Evolutionary conservation across 2,888 invertebrate genomes (phyloP).

Genomic region (Hecatera dysodea): DNA sequence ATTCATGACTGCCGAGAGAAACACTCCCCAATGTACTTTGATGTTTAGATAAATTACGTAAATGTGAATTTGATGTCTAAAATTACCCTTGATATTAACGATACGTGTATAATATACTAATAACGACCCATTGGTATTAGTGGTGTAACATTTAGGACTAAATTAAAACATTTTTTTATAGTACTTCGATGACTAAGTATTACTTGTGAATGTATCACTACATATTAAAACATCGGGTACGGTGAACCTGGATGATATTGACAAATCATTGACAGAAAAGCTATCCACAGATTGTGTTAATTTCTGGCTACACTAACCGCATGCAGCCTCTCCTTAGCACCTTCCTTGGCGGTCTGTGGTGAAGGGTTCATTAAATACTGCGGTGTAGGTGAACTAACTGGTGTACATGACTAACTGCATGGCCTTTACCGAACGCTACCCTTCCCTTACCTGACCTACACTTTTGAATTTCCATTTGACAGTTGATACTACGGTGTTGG

Average conservation of each 20-base stretch:
- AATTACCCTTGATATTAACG: conserved; percentile 72
- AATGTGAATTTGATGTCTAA: conserved; percentile 84
- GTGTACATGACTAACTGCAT: conserved; percentile 77
- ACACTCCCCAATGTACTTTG: conserved; percentile 76
- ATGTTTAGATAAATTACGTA: conserved; percentile 77
- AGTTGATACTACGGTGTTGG: conserved; percentile 73
- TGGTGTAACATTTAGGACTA: conserved; percentile 60
- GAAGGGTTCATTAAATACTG: conserved; percentile 48
- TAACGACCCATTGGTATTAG: conserved; percentile 72
- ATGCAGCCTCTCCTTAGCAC: conserved; percentile 80
- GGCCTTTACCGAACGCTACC: conserved; percentile 74
- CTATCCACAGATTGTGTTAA: conserved; percentile 74
- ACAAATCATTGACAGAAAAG: conserved; percentile 30
- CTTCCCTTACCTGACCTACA: conserved; percentile 71
- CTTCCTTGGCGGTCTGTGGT: conserved; percentile 81
- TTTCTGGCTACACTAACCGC: conserved; percentile 75
- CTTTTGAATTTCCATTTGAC: conserved; percentile 18
- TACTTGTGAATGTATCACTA: conserved; percentile 46
- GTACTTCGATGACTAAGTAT: conserved; percentile 55
- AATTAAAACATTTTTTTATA: conserved; percentile 49
- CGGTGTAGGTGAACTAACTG: conserved; percentile 76
- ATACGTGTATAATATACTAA: conserved; percentile 70
- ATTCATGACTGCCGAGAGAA: conserved; percentile 77
- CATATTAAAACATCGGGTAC: conserved; percentile 52
- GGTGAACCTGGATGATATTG: conserved; percentile 38